These are phyloP conservation scores for Falcunculus frontatus DNA, from an alignment of 2,113 vertebrate species.

Conservation along the genomic window DNA sequence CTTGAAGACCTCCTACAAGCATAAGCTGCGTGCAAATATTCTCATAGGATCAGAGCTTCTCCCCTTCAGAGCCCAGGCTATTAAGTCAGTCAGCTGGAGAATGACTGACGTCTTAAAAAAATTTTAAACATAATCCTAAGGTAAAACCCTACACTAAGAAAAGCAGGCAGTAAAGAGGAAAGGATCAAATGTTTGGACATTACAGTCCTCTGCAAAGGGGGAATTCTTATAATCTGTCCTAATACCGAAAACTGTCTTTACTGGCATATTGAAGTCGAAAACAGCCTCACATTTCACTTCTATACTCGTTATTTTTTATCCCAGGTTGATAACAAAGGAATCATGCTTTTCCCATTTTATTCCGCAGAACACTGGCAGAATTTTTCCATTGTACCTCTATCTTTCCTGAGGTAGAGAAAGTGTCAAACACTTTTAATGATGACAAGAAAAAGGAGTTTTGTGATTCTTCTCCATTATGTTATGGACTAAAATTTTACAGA, in stretches of 20 bases:
- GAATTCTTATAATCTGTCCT: background rate
- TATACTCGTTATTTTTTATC: background rate
- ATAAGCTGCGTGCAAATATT: background rate
- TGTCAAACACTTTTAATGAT: background rate
- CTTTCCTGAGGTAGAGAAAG: background rate
- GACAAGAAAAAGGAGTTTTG: background rate
- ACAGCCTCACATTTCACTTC: background rate
- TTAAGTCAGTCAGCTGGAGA: background rate
- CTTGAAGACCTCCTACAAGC: background rate
- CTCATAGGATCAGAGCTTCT: background rate
- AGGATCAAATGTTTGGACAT: background rate
- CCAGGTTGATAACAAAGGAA: background rate
- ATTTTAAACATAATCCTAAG: background rate
- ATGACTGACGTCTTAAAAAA: background rate
- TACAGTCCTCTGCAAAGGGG: background rate
- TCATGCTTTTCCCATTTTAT: background rate
- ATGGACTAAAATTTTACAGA: background rate
- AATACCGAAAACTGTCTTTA: background rate
- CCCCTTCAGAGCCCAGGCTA: background rate
- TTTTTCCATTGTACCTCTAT: background rate
- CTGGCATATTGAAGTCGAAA: background rate
- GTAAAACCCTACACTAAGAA: background rate
- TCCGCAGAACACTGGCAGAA: background rate
- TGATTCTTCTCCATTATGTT: background rate
- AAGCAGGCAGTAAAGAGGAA: background rate